phyloP scores from a whole-genome alignment of 2,888 invertebrate species.

The Portevinia maculata region DNA sequence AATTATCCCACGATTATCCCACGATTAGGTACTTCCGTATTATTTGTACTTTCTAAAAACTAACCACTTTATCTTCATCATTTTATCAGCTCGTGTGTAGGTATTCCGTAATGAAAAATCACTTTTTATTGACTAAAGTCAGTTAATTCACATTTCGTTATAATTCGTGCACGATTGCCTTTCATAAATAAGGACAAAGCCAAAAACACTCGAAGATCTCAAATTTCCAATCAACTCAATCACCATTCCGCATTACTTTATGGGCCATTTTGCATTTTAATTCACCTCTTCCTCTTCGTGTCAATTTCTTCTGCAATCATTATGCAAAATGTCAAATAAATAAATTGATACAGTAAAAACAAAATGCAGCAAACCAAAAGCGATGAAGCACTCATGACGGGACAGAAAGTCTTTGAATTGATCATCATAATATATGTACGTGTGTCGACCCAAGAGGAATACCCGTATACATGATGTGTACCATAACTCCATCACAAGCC shows the following conservation, averaged over 20 bases:
- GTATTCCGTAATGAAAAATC: too few relatives aligned
- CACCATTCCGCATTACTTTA: conserved; percentile 17
- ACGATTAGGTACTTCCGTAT: too few relatives aligned
- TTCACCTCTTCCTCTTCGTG: conserved; percentile 46
- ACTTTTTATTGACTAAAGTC: too few relatives aligned
- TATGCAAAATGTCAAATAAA: conserved; percentile 46
- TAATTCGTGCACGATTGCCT: background rate
- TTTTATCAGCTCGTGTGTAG: too few relatives aligned
- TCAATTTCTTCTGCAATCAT: conserved; percentile 36
- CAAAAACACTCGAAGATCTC: background rate
- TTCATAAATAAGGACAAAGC: conserved; percentile 10
- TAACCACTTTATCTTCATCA: too few relatives aligned
- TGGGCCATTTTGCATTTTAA: conserved; percentile 51
- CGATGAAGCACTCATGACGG: background rate
- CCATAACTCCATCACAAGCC: conserved; percentile 63
- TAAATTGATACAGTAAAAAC: conserved; percentile 40
- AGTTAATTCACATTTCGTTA: background rate
- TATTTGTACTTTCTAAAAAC: too few relatives aligned
- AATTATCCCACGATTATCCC: too few relatives aligned
- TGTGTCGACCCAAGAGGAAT: conserved; percentile 27
- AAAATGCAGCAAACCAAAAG: conserved; percentile 7
- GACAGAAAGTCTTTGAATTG: conserved; percentile 1
- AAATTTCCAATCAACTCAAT: conserved; percentile 7
- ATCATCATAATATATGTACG: conserved; percentile 34
- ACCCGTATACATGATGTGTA: conserved; percentile 30